Evolutionary conservation across 2,797 vertebrate genomes (phyloP).

Genomic region (Glossophaga mutica): DNA sequence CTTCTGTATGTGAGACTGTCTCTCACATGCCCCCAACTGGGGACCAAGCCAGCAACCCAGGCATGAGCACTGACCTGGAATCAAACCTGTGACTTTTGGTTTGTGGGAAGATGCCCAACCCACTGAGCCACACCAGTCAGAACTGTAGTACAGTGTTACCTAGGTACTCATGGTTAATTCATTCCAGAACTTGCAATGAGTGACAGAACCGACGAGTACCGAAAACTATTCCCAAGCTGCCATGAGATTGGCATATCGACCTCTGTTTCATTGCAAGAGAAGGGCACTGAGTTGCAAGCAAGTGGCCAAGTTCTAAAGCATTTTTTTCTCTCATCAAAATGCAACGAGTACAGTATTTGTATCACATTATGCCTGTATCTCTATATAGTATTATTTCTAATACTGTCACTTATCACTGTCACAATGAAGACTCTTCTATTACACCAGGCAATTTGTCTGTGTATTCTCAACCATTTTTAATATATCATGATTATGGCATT

Average conservation of each 20-base stretch:
- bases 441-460: neutral
- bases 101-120: neutral
- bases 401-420: neutral
- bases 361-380: neutral
- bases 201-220: no score
- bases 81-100: neutral
- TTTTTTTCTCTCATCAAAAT: neutral
- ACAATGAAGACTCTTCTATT: neutral
- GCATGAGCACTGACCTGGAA: neutral
- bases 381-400: neutral
- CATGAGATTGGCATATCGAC: neutral
- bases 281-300: neutral
- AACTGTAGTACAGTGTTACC: neutral
- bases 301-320: neutral
- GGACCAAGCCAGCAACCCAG: neutral
- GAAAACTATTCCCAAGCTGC: no score
- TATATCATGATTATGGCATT: neutral
- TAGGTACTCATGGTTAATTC: neutral
- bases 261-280: neutral
- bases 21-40: neutral
- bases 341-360: neutral
- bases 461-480: slow-evolving; percentile 1
- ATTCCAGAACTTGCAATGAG: neutral
- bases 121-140: neutral
- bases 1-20: neutral